phyloP scores from a whole-genome alignment of 1,140 invertebrate genomes.

The Galleria mellonella region DNA sequence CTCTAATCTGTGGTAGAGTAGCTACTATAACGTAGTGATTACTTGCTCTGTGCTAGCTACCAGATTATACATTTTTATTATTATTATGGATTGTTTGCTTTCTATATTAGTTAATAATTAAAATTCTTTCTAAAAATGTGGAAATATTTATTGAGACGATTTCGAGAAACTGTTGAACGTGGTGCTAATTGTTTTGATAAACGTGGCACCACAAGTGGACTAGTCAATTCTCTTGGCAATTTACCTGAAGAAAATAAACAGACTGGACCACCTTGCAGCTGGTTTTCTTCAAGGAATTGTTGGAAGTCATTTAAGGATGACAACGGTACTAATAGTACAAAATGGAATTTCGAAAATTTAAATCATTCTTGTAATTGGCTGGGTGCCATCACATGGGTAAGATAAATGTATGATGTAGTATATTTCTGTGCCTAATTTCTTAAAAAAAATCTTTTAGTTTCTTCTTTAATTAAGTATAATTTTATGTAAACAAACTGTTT shows the following conservation, averaged over 20 bases:
- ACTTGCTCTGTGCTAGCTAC: too few relatives aligned
- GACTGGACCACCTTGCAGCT: slow-evolving; percentile 30
- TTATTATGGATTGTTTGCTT: too few relatives aligned
- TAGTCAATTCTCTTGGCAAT: slow-evolving; percentile 36
- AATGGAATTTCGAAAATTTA: slow-evolving; percentile 60
- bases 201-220: slow-evolving; percentile 42
- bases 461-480: neutral
- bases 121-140: too few relatives aligned
- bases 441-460: neutral
- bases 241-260: slow-evolving; percentile 40
- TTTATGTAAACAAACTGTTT: slow-evolving; percentile 2
- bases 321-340: slow-evolving; percentile 45
- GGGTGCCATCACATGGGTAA: slow-evolving; percentile 71
- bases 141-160: slow-evolving; percentile 65
- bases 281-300: slow-evolving; percentile 38
- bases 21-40: too few relatives aligned
- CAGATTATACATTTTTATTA: too few relatives aligned
- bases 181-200: slow-evolving; percentile 63
- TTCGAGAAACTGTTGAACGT: slow-evolving; percentile 60
- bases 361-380: slow-evolving; percentile 52
- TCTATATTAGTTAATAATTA: too few relatives aligned
- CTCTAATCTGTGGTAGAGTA: too few relatives aligned
- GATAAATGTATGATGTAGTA: neutral
- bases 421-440: neutral
- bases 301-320: slow-evolving; percentile 34